Evolutionary conservation across 2,888 invertebrate genomes (phyloP).

Genomic region (Apodemia mormo): DNA sequence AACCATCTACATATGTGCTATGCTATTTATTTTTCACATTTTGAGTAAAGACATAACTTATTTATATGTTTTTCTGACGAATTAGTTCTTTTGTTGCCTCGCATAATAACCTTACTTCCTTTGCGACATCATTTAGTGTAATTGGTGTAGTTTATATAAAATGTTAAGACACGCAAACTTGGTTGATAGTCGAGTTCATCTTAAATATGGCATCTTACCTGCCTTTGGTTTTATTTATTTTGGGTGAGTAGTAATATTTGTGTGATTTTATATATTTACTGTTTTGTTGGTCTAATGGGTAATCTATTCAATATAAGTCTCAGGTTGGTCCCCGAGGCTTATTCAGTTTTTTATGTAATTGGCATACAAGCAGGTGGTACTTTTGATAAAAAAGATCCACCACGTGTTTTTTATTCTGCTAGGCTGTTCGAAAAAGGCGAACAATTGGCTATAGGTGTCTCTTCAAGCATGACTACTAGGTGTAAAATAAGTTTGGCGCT

Average conservation of each 20-base stretch:
- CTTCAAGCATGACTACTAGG: too few relatives aligned
- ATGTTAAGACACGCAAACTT: slow-evolving; percentile 53
- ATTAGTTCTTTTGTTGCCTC: slow-evolving; percentile 30
- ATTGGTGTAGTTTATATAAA: slow-evolving; percentile 76
- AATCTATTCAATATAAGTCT: too few relatives aligned
- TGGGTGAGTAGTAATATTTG: background rate
- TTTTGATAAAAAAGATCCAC: too few relatives aligned
- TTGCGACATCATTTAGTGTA: slow-evolving; percentile 67
- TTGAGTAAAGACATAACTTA: background rate
- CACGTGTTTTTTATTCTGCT: too few relatives aligned
- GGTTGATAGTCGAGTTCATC: slow-evolving; percentile 47
- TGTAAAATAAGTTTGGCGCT: too few relatives aligned
- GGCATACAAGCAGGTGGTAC: too few relatives aligned
- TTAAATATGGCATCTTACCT: slow-evolving; percentile 52
- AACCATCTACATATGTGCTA: too few relatives aligned
- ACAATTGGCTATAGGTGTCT: too few relatives aligned
- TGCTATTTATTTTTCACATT: background rate
- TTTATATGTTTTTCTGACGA: background rate
- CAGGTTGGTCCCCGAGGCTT: too few relatives aligned
- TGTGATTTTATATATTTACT: too few relatives aligned
- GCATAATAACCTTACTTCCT: slow-evolving; percentile 68
- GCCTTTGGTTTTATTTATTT: slow-evolving; percentile 48
- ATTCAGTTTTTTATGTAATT: too few relatives aligned
- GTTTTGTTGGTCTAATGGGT: background rate
- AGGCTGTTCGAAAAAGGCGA: too few relatives aligned